phyloP scores from a whole-genome alignment of 2,888 invertebrate genomes.

The Campoletis raptor region DNA sequence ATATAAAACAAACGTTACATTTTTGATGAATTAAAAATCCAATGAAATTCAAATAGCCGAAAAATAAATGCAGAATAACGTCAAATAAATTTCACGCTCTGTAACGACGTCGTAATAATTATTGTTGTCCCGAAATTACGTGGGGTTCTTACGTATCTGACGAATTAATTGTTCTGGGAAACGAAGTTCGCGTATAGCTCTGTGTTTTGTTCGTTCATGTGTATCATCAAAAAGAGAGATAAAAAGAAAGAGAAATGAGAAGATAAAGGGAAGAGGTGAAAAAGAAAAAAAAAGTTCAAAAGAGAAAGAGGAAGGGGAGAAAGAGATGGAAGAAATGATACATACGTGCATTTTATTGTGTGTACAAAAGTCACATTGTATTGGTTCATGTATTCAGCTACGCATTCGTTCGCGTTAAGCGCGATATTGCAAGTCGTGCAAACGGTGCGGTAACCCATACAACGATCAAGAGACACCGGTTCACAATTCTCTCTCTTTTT shows the following conservation, averaged over 20 bases:
- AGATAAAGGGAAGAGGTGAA: background rate
- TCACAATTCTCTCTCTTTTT: constrained; percentile 20
- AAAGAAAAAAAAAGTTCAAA: background rate
- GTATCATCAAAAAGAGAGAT: constrained; percentile 25
- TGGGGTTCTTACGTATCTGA: background rate
- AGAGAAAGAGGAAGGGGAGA: constrained; percentile 33
- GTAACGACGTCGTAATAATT: constrained; percentile 43
- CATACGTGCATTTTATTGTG: constrained; percentile 10
- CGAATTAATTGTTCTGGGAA: constrained; percentile 59
- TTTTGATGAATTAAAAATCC: background rate
- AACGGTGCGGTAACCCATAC: constrained; percentile 36
- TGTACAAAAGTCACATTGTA: constrained; percentile 25
- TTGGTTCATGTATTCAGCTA: constrained; percentile 13
- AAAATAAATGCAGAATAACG: background rate
- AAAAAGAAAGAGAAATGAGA: constrained; percentile 25
- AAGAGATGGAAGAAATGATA: constrained; percentile 61
- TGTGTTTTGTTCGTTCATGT: constrained; percentile 1
- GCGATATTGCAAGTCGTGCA: constrained; percentile 27
- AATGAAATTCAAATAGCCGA: background rate
- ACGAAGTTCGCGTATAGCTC: constrained; percentile 15
- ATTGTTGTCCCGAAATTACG: constrained; percentile 44
- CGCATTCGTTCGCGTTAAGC: constrained; percentile 39
- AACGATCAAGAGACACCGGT: constrained; percentile 19
- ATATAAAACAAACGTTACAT: background rate
- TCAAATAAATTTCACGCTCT: background rate